Evolutionary conservation across 2,888 invertebrate genomes (phyloP), one percentile per base, ranked within the genome.

Genomic region (Spisula solida): DNA sequence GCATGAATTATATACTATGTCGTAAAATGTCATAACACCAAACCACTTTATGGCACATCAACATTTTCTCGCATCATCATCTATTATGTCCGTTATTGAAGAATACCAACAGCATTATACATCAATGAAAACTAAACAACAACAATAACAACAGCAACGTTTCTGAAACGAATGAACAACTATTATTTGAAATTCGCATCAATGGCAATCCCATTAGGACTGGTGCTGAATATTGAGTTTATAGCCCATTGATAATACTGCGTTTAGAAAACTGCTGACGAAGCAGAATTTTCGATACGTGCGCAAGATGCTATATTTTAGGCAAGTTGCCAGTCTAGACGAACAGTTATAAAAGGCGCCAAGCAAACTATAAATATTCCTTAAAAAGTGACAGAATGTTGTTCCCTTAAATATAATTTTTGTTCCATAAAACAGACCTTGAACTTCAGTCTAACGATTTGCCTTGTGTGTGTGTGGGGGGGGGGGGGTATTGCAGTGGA

Each of bases 281-380:
- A 34, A 18, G 75, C 75, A 75, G 34, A 75, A 75, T 14, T 18
- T 75, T 75, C 75, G 12, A 31, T 34, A 41, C 34, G 31, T 31
- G 31, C 14, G 31, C 31, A 34, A 31, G 34, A 75, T 31, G 0
- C 16, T 29, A 4, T 1, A 70, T 34, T 75, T 34, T 75, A 1
- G 75, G 75, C 75, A 75, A 75, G 18, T 75, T 75, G 31, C 75
- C 75, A 75, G 75, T 25, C 31, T 18, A 34, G 34, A 34, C 34
- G 34, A 75, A 75, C 75, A 1, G 31, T 31, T 34, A 66, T 66
- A 66, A 66, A 66, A 66, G 10, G 25, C 60, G 60, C 60, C 25
- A 66, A 25, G 51, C n/a, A 25, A 10, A 66, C 25, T 25, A 66
- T 25, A 25, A n/a, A 66, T 25, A 66, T 10, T 25, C 10, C 60